Evolutionary conservation across 2,797 vertebrate genomes (phyloP).

Genomic region (Periophthalmus magnuspinnatus): DNA sequence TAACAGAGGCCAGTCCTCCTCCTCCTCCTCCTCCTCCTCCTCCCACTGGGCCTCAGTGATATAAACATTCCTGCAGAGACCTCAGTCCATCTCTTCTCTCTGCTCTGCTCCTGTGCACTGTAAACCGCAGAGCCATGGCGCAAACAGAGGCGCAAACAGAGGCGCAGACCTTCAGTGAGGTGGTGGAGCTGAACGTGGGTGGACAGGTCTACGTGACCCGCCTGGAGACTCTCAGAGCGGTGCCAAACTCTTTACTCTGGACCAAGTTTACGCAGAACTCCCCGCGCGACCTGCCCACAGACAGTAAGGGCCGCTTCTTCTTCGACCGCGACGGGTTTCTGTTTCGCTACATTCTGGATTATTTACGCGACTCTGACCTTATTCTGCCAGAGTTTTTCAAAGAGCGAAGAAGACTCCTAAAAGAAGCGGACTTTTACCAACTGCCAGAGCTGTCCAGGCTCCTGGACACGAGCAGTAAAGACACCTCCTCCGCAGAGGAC

Average conservation of each 20-base stretch:
- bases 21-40: conserved; percentile 73
- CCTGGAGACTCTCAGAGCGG: conserved; percentile 83
- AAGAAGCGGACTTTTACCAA: conserved; percentile 89
- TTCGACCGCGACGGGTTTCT: conserved; percentile 93
- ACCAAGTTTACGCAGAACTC: conserved; percentile 82
- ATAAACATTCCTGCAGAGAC: conserved; percentile 53
- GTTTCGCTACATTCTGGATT: conserved; percentile 92
- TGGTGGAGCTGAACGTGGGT: conserved; percentile 93
- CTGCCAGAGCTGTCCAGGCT: conserved; percentile 85
- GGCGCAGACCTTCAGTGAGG: conserved; percentile 74
- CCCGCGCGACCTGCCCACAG: conserved; percentile 77
- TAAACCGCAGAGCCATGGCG: conserved; percentile 72
- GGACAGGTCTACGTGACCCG: conserved; percentile 92
- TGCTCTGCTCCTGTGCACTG: no score
- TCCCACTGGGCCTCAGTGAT: conserved; percentile 51
- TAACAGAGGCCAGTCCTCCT: conserved; percentile 48
- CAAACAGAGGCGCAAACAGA: conserved; percentile 75
- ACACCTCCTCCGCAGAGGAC: conserved; percentile 72
- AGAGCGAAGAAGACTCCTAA: conserved; percentile 83
- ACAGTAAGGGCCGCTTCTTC: conserved; percentile 91
- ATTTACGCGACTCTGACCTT: conserved; percentile 85
- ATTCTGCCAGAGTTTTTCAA: conserved; percentile 90
- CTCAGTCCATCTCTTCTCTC: no score
- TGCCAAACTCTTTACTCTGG: conserved; percentile 85
- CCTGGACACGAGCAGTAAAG: conserved; percentile 75